Percentiles rank a stretch among this genome's conserved stretches.
Evolutionary conservation across 2,113 vertebrate species (phyloP).

Genomic region (Vombatus ursinus): DNA sequence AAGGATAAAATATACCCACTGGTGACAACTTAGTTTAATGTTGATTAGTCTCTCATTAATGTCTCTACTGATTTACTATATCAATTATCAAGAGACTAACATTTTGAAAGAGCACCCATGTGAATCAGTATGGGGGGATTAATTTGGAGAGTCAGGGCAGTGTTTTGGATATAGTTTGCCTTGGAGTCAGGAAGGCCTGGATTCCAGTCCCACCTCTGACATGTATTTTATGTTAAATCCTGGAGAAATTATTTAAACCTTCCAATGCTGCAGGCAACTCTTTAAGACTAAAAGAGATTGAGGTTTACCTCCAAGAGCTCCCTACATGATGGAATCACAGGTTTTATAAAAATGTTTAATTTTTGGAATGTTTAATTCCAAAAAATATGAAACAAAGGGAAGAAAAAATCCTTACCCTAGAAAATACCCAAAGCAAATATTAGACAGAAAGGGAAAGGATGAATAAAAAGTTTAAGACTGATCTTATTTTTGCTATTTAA

Average conservation of each 20-base stretch:
- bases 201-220: neutral
- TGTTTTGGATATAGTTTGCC: neutral
- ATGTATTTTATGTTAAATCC: neutral
- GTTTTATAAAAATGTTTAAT: neutral
- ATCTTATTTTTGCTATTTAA: constrained; percentile 11
- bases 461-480: neutral
- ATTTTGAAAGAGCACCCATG: neutral
- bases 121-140: neutral
- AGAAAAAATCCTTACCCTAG: neutral
- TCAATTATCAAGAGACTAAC: neutral
- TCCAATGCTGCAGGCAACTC: neutral
- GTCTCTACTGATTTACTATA: neutral
- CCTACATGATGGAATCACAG: neutral
- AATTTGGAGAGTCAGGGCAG: neutral
- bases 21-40: neutral
- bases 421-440: neutral
- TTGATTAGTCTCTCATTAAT: neutral
- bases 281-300: neutral
- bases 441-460: constrained; percentile 8
- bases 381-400: neutral
- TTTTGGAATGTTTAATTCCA: neutral
- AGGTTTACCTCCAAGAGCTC: neutral
- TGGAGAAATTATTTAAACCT: neutral
- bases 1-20: neutral
- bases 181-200: neutral